Base-by-base conservation (phyloP, 2,113 vertebrate genomes). In the Phyllostomus discolor region DNA sequence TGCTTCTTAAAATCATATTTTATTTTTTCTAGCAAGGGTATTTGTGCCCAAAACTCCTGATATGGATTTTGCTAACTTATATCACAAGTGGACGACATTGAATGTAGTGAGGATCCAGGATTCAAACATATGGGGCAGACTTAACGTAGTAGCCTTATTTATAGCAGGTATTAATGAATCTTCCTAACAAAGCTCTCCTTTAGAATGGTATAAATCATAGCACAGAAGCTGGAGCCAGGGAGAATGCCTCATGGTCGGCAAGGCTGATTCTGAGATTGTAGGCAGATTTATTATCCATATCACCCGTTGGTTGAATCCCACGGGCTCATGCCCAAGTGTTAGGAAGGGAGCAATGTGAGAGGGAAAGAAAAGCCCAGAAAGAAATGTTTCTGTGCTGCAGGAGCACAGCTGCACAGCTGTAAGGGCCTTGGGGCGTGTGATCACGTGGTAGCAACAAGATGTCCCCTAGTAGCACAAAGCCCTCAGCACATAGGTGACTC, bases 41-140 rank as follows among this genome's bases (percentile, higher is more conserved):
- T 54, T 59, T 38, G 17, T 35, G 17, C 16, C 11, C 24, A 2
- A 54, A 62, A 54, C 22, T 16, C 12, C 22, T 9, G 5, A 15
- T 24, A 28, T 26, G 24, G 20, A 50, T 19, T 38, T 62, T 69
- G 62, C 46, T 85, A 26, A 43, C 15, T 26, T 90, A 10, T 6
- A 22, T 46, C 43, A 43, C 20, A 88, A 38, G 70, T 52, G 10
- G 28, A 85, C 15, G 11, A 15, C 1, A 7, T 12, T 15, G 48
- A 15, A 0, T 4, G 2, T 9, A 0, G 6, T 7, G 10, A 28
- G 28, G 16, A 0, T 35, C 24, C 14, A 10, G 35, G 78, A 26
- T 48, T 64, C 59, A 64, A 66, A n/a, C 31, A 9, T 0, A 5
- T 9, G 35, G 31, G 24, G 41, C 28, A 33, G 19, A 73, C 20